Base-by-base conservation (phyloP, 2,888 invertebrate genomes). In the Eurytoma adleriae region DNA sequence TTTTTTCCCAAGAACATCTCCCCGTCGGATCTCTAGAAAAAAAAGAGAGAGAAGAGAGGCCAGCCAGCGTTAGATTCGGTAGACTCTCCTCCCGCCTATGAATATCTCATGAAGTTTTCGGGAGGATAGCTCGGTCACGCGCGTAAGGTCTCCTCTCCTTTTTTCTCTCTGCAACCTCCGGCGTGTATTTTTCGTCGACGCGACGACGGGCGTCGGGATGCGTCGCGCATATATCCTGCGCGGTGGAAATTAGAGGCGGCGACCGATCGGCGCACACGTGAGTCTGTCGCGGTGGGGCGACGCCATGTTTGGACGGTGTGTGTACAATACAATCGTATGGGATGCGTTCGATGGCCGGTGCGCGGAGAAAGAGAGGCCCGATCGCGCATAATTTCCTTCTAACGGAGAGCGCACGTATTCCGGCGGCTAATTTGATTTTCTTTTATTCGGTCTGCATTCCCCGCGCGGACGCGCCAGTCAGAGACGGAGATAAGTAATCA, bases 291-390 rank as follows among this genome's bases (percentile, higher is more conserved):
- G 24, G 24, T 24, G 78, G 69, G 59, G 75, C 81, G 83, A 85
- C 83, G 84, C 86, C 86, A 84, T 84, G 85, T 88, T 86, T 85
- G 86, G 86, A 81, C 83, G 84, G 83, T 83, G 85, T 84, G 82
- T 10, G 83, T 84, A 84, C 61, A 61, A 85, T 86, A 85, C 83
- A 85, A 84, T 84, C 82, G 84, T 86, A 85, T 84, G 24, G 84
- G 82, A 87, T 86, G 83, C 71, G 78, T 64, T 78, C 71, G 78
- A 64, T 78, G 54, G 56, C 67, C 57, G 71, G 27, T 73, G 72
- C 81, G 68, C 27, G 50, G 80, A 85, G 64, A 75, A 80, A 62
- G 61, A 56, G 54, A n/a, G 48, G 7, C 61, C 74, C 82, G 59
- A 50, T 74, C 30, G 50, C 20, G 80, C 73, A 61, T 30, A 61